phyloP scores from a whole-genome alignment of 1,140 invertebrate genomes.

The Belonocnema kinseyi region DNA sequence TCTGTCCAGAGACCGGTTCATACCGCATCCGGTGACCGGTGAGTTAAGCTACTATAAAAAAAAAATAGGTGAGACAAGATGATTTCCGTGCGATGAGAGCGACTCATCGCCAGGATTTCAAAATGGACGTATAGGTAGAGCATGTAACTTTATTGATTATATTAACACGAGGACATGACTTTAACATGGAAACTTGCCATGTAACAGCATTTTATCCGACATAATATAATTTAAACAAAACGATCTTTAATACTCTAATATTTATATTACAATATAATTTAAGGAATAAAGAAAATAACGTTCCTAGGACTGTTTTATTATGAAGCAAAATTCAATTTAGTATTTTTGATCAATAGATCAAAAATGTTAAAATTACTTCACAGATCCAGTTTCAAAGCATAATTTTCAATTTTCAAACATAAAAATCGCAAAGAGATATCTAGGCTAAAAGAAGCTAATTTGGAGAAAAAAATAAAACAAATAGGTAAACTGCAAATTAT shows the following conservation, averaged over 20 bases:
- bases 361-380: no score
- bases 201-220: slow-evolving; percentile 7
- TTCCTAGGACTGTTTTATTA: no score
- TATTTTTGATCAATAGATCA: no score
- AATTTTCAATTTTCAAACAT: no score
- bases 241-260: not conserved
- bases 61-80: slow-evolving; percentile 21
- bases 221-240: not conserved
- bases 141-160: slow-evolving; percentile 28
- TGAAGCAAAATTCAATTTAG: no score
- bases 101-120: slow-evolving; percentile 6
- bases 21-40: slow-evolving; percentile 19
- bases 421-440: no score
- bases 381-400: no score
- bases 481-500: no score
- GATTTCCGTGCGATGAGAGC: slow-evolving; percentile 23
- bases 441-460: no score
- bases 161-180: slow-evolving; percentile 28
- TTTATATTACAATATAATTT: no score
- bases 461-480: no score
- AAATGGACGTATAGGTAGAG: slow-evolving; percentile 24
- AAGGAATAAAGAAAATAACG: no score
- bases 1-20: not conserved
- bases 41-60: slow-evolving; percentile 7
- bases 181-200: slow-evolving; percentile 10